phyloP scores from a whole-genome alignment of 2,113 vertebrate genomes.

The Rallus limicola region DNA sequence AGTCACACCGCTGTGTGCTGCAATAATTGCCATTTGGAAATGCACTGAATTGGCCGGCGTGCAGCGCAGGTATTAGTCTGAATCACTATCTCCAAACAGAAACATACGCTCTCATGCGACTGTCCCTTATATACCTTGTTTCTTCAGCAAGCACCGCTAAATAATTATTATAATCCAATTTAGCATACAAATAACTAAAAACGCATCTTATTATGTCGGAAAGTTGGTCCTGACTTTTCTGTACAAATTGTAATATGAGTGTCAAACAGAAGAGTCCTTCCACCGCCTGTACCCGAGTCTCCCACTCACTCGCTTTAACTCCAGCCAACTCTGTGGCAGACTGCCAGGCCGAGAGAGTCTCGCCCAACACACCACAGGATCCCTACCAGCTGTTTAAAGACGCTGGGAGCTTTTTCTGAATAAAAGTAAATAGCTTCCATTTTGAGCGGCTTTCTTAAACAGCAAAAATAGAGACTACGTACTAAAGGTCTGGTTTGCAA shows the following conservation, averaged over 20 bases:
- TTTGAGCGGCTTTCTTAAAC: not conserved
- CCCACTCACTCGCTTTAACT: not conserved
- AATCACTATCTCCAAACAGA: slow-evolving; percentile 8
- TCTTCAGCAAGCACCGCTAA: slow-evolving; percentile 13
- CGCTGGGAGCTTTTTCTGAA: not conserved
- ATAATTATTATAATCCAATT: not conserved
- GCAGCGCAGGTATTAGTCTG: not conserved
- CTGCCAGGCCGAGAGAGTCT: not conserved
- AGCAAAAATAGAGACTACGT: not conserved
- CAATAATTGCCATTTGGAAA: not conserved
- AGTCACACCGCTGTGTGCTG: not conserved
- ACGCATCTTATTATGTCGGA: not conserved
- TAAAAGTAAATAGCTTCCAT: slow-evolving; percentile 1
- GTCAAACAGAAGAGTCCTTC: not conserved
- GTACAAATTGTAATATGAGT: not conserved
- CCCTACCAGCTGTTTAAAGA: not conserved
- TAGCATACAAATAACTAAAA: not conserved
- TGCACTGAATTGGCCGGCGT: not conserved
- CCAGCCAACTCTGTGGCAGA: not conserved
- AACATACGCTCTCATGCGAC: not conserved
- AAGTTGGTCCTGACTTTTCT: not conserved
- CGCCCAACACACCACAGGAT: not conserved
- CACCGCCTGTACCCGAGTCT: accelerated
- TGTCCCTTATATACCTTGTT: not conserved
- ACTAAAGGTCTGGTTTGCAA: slow-evolving; percentile 7